A percentile compares a stretch with the other conserved stretches of the same genome.
These are phyloP conservation scores for Bellardia pandia DNA, from an alignment of 2,888 invertebrate genomes.

Conservation along the genomic window DNA sequence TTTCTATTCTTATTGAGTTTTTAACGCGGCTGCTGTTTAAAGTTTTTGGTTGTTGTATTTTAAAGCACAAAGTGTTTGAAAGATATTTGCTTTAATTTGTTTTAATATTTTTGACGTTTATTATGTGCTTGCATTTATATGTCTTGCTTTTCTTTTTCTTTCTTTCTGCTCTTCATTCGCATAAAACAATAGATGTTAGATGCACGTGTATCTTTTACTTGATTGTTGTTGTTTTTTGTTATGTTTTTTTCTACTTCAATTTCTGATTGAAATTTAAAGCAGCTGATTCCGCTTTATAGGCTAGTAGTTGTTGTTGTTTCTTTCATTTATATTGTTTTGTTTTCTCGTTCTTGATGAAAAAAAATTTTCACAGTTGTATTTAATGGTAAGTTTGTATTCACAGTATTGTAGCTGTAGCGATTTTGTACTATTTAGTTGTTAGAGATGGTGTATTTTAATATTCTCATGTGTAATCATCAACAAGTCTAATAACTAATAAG, in stretches of 20 bases:
- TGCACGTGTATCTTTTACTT: constrained; percentile 47
- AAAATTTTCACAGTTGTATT: not conserved
- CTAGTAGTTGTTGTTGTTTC: not conserved
- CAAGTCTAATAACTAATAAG: too few relatives aligned
- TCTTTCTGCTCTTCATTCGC: not conserved
- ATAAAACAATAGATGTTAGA: constrained; percentile 11
- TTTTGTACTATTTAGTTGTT: not conserved
- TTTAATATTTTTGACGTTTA: constrained; percentile 23
- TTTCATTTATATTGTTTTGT: not conserved
- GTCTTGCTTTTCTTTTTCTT: not conserved
- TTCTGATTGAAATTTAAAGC: constrained; percentile 42
- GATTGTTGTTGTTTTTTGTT: constrained; percentile 29
- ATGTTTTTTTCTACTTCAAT: not conserved
- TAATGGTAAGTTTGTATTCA: not conserved
- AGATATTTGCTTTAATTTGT: constrained; percentile 15
- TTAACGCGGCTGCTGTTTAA: not conserved
- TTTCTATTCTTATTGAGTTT: not conserved
- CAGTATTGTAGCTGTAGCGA: not conserved
- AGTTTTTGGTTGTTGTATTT: constrained; percentile 29
- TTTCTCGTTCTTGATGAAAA: not conserved
- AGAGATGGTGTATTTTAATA: not conserved
- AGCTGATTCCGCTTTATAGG: constrained; percentile 50
- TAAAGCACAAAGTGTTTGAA: too few relatives aligned
- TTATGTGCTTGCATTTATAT: constrained; percentile 1
- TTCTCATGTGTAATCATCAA: not conserved